These are phyloP conservation scores for Nomada fucata DNA, from an alignment of 2,888 invertebrate genomes.

Conservation along the genomic window DNA sequence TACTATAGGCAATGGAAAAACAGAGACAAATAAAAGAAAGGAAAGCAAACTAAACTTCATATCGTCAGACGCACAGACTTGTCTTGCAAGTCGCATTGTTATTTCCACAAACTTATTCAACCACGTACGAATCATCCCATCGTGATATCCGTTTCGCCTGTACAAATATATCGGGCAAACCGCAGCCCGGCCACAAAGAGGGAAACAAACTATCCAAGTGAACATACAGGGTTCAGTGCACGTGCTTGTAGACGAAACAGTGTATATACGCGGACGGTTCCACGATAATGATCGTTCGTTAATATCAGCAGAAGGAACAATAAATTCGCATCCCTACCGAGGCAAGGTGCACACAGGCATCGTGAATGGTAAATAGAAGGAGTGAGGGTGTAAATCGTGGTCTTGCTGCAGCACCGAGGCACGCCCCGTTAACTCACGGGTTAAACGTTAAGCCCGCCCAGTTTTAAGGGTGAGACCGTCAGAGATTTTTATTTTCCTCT, in stretches of 20 bases:
- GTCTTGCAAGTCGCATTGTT: no score
- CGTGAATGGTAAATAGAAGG: constrained; percentile 38
- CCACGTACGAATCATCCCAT: not conserved
- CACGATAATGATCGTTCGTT: constrained; percentile 51
- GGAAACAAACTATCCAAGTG: not conserved
- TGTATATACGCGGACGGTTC: not conserved
- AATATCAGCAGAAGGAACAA: constrained; percentile 61
- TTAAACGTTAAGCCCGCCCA: constrained; percentile 74
- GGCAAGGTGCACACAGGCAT: constrained; percentile 31
- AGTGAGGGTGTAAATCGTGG: constrained; percentile 76
- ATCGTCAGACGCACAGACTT: not conserved
- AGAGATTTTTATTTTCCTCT: constrained; percentile 29
- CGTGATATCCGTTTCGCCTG: not conserved
- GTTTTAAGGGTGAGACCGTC: constrained; percentile 64
- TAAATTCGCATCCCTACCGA: constrained; percentile 60
- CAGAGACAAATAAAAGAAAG: no score
- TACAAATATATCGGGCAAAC: not conserved
- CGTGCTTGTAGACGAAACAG: constrained; percentile 20
- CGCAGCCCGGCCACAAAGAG: not conserved
- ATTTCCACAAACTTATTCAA: not conserved
- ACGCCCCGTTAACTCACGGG: constrained; percentile 79
- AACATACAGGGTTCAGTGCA: constrained; percentile 6
- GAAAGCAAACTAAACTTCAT: no score
- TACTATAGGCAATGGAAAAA: no score
- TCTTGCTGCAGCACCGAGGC: constrained; percentile 73